Evolutionary conservation across 1,140 invertebrate genomes (phyloP).

Genomic region (Adelges cooleyi): DNA sequence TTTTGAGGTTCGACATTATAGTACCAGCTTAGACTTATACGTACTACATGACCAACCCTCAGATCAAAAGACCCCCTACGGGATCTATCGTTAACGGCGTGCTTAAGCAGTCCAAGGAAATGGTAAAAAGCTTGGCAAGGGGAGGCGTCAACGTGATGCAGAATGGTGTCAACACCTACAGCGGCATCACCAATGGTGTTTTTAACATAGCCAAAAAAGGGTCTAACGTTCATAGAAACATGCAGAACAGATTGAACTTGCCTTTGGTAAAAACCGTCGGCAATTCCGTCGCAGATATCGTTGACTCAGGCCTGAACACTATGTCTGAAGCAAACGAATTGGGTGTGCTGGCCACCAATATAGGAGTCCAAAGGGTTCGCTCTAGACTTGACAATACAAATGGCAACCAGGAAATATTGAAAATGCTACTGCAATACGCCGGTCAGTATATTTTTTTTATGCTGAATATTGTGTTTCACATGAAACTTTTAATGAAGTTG

Average conservation of each 20-base stretch:
- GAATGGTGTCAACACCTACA: background rate
- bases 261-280: background rate
- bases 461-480: too few relatives aligned
- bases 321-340: background rate
- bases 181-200: background rate
- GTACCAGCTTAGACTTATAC: too few relatives aligned
- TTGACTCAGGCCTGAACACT: background rate
- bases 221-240: too few relatives aligned
- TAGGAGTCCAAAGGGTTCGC: background rate
- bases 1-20: too few relatives aligned
- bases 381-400: background rate
- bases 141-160: background rate
- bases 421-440: background rate
- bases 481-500: too few relatives aligned
- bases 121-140: background rate
- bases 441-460: constrained; percentile 12
- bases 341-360: background rate
- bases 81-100: too few relatives aligned
- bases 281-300: background rate
- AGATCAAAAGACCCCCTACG: too few relatives aligned
- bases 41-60: too few relatives aligned
- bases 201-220: background rate
- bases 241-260: too few relatives aligned
- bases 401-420: background rate
- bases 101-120: too few relatives aligned